Conservation (phyloP, 2,797 vertebrate genomes). For the Monodelphis domestica region DNA sequence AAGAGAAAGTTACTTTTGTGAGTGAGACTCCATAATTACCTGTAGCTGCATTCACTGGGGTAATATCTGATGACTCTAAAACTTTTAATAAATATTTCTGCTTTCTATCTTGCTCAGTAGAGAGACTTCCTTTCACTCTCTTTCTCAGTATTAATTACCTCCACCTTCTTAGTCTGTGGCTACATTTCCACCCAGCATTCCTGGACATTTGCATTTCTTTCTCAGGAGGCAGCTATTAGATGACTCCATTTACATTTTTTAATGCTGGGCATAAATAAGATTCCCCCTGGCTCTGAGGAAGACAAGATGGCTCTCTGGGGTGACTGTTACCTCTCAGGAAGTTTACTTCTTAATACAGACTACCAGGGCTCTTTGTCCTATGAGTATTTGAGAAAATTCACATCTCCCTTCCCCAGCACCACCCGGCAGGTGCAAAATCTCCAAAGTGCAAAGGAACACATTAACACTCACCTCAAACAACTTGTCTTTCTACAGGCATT, state of each 20-base stretch:
- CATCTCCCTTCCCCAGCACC: slow-evolving; percentile 43
- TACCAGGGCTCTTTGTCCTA: slow-evolving; percentile 62
- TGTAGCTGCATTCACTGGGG: slow-evolving; percentile 73
- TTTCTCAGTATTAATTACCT: slow-evolving; percentile 74
- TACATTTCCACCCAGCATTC: slow-evolving; percentile 65
- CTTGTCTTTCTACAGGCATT: not conserved
- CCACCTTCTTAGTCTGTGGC: slow-evolving; percentile 73
- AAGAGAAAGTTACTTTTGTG: slow-evolving; percentile 76
- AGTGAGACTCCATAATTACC: slow-evolving; percentile 74
- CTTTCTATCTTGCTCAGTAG: slow-evolving; percentile 68
- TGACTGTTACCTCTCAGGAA: slow-evolving; percentile 49
- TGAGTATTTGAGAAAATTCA: slow-evolving; percentile 53
- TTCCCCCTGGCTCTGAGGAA: slow-evolving; percentile 53
- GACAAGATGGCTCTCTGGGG: slow-evolving; percentile 44
- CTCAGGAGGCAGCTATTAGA: slow-evolving; percentile 62
- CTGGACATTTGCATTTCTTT: slow-evolving; percentile 68
- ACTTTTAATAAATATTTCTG: slow-evolving; percentile 76
- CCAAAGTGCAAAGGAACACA: slow-evolving; percentile 1
- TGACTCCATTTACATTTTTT: slow-evolving; percentile 76
- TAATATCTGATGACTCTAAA: slow-evolving; percentile 70
- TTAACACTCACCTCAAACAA: not conserved
- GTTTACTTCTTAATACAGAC: slow-evolving; percentile 73
- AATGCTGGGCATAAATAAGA: slow-evolving; percentile 66
- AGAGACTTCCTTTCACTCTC: slow-evolving; percentile 23
- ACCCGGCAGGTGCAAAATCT: not conserved